Conservation (phyloP, 2,113 vertebrate species). For the Passer montanus region DNA sequence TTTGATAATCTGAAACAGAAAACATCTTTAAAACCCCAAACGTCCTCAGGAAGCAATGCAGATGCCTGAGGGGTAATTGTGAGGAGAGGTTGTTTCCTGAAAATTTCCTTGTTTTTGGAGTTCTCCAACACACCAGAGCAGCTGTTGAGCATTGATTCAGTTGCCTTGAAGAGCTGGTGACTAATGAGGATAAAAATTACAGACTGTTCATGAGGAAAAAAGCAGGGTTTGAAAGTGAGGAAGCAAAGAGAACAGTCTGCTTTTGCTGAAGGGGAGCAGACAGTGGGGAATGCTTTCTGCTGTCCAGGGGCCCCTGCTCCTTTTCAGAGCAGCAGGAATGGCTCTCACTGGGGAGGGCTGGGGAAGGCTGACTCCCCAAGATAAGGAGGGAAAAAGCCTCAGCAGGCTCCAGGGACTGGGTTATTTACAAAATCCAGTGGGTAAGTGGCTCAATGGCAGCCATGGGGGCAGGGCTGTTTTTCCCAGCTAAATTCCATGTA, state of each 20-base stretch:
- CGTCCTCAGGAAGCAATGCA: not conserved
- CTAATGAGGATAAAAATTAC: constrained; percentile 29
- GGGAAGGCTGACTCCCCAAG: not conserved
- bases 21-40: not conserved
- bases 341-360: not conserved
- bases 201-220: not conserved
- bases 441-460: not conserved
- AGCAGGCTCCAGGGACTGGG: not conserved
- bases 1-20: not conserved
- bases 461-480: not conserved
- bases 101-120: not conserved
- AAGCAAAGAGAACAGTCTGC: not conserved
- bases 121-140: not conserved
- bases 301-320: not conserved
- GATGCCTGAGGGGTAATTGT: not conserved
- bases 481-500: not conserved
- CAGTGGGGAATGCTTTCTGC: not conserved
- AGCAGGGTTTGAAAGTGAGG: not conserved
- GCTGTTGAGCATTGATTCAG: constrained; percentile 2
- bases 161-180: constrained; percentile 40
- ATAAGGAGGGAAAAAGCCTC: not conserved
- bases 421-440: not conserved
- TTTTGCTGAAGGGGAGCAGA: not conserved
- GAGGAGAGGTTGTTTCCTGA: not conserved
- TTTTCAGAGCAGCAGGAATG: not conserved